Conservation (phyloP, 2,113 vertebrate species). For the Ptychochromis oligacanthus region DNA sequence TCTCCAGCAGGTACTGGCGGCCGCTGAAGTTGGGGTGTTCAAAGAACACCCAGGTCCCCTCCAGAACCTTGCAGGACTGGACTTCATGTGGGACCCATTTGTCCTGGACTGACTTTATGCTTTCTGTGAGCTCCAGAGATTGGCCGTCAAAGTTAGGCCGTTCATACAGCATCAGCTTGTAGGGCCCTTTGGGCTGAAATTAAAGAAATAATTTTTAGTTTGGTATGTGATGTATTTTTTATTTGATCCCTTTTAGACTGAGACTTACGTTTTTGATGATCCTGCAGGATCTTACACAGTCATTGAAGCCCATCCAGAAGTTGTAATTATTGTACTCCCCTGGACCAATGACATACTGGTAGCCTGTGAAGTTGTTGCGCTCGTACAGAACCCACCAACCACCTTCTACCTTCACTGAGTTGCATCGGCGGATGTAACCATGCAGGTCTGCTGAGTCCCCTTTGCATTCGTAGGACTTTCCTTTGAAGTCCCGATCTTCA, state of each 20-base stretch:
- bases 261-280: constrained; percentile 65
- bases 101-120: constrained; percentile 52
- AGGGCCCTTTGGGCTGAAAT: constrained; percentile 40
- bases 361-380: constrained; percentile 53
- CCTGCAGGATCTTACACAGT: constrained; percentile 74
- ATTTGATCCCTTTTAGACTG: background rate
- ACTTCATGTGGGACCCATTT: constrained; percentile 48
- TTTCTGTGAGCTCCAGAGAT: constrained; percentile 50
- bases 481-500: constrained; percentile 76
- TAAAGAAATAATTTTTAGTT: background rate
- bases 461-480: constrained; percentile 76
- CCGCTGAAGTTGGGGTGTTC: constrained; percentile 71
- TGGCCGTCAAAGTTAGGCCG: constrained; percentile 40
- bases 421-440: constrained; percentile 71
- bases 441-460: constrained; percentile 71
- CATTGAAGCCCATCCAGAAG: constrained; percentile 70
- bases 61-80: constrained; percentile 65
- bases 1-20: constrained; percentile 72
- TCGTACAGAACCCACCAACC: constrained; percentile 75
- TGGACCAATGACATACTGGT: constrained; percentile 57
- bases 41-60: constrained; percentile 68
- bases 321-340: constrained; percentile 60
- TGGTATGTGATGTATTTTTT: background rate
- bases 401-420: constrained; percentile 71
- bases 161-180: constrained; percentile 50